Conservation (phyloP, 2,888 invertebrate genomes). For the Labia minor region DNA sequence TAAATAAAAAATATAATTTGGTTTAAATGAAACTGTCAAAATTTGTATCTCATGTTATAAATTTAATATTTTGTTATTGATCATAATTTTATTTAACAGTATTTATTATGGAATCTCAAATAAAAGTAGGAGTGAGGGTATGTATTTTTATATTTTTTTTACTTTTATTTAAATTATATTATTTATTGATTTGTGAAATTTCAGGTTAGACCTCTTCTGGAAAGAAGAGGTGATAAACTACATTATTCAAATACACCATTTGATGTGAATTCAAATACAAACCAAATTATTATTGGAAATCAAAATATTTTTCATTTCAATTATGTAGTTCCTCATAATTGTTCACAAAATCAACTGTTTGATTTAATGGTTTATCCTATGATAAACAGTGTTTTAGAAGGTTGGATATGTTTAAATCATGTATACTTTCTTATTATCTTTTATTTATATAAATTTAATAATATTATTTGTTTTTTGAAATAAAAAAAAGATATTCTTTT, state of each 20-base stretch:
- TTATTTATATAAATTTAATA: neutral
- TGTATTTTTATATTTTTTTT: conserved; percentile 30
- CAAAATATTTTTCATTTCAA: conserved; percentile 48
- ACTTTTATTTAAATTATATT: neutral
- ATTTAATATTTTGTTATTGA: neutral
- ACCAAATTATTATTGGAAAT: conserved; percentile 48
- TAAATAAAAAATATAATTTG: too few species aligned
- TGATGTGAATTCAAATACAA: conserved; percentile 47
- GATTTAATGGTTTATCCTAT: conserved; percentile 54
- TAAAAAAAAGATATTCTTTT: neutral
- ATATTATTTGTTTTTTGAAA: too few species aligned
- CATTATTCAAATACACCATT: conserved; percentile 45
- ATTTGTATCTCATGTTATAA: neutral
- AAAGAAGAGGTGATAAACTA: conserved; percentile 45
- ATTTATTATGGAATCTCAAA: conserved; percentile 52
- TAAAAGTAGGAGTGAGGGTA: conserved; percentile 59
- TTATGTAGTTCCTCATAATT: conserved; percentile 47
- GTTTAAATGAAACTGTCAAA: too few species aligned
- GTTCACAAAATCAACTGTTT: conserved; percentile 52
- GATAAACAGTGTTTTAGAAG: conserved; percentile 56
- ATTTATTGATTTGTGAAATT: neutral
- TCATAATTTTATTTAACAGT: neutral
- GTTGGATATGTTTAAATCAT: conserved; percentile 34
- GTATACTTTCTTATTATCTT: neutral
- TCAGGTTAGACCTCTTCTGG: conserved; percentile 31